Evolutionary conservation across 2,888 invertebrate species (phyloP).

Genomic region (Mechanitis mazaeus): DNA sequence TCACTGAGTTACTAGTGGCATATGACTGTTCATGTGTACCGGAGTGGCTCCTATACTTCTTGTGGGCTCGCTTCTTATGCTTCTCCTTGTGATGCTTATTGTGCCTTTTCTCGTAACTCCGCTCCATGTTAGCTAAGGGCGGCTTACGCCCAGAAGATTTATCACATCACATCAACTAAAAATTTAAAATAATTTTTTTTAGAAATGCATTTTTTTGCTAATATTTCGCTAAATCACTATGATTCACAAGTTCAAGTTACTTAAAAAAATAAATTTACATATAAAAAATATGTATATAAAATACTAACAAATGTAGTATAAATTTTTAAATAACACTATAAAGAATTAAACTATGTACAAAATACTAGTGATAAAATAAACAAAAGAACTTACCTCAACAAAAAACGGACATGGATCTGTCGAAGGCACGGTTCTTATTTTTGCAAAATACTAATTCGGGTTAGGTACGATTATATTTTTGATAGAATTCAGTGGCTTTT

Average conservation of each 20-base stretch:
- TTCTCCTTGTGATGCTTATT: slow-evolving; percentile 71
- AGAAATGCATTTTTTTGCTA: slow-evolving; percentile 4
- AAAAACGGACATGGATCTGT: slow-evolving; percentile 61
- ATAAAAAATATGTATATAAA: slow-evolving; percentile 7
- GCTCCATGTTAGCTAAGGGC: slow-evolving; percentile 52
- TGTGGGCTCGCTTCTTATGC: slow-evolving; percentile 68
- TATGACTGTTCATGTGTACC: slow-evolving; percentile 63
- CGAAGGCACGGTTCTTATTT: slow-evolving; percentile 51
- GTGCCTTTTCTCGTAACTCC: slow-evolving; percentile 61
- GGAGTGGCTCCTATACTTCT: slow-evolving; percentile 61
- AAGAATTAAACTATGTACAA: slow-evolving; percentile 20
- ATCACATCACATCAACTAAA: slow-evolving; percentile 69
- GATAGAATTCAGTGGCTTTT: slow-evolving; percentile 47
- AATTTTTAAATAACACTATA: slow-evolving; percentile 5
- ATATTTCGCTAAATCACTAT: slow-evolving; percentile 15
- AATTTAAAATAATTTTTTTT: slow-evolving; percentile 24
- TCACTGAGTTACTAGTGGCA: slow-evolving; percentile 62
- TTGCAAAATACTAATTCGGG: slow-evolving; percentile 55
- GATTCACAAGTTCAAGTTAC: slow-evolving; percentile 16
- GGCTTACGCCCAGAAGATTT: slow-evolving; percentile 38
- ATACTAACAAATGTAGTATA: slow-evolving; percentile 13
- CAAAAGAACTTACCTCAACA: slow-evolving; percentile 56
- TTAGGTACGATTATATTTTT: slow-evolving; percentile 51
- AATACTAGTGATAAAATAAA: slow-evolving; percentile 34
- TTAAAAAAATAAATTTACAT: background rate